Evolutionary conservation across 2,888 invertebrate genomes (phyloP), one percentile per base, ranked within the genome.

Genomic region (Pristionchus exspectatus): DNA sequence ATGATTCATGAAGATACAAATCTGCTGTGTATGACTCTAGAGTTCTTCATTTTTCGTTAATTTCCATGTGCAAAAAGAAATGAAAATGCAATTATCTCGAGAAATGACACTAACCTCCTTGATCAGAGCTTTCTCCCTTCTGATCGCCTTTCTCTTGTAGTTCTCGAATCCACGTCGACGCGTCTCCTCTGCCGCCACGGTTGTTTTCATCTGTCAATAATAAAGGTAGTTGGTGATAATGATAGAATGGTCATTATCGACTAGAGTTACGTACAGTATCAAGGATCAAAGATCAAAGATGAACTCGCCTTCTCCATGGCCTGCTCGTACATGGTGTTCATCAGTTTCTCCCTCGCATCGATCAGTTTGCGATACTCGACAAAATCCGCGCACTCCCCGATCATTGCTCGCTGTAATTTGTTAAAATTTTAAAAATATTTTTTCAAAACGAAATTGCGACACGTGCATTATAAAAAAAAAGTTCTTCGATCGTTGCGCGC

Each of bases 261-360:
- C n/a, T n/a, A n/a, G n/a, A n/a, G n/a, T n/a, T n/a, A n/a, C n/a
- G n/a, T n/a, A n/a, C n/a, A n/a, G n/a, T n/a, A n/a, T n/a, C n/a
- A n/a, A n/a, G n/a, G n/a, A n/a, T n/a, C n/a, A 72, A 44, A 84
- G 56, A 56, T 84, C 59, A 84, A 77, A 44, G 44, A 44, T 44
- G n/a, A 18, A 50, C 86, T 66, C 44, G 54, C 86, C 86, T 86
- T 86, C 38, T 59, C 66, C 86, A 86, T n/a, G 0, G 86, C 59
- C 44, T 63, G 50, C 38, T 86, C 86, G 30, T 86, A 86, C 33
- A 86, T 21, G 24, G 38, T 44, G 38, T 86, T 86, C 86, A 86
- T 86, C 38, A 86, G 24, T 12, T 38, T 63, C 44, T 86, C 86
- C 66, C 86, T 86, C 66, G 86, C 86, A 18, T 86, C 86, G 21